These are phyloP conservation scores for Hyalella azteca DNA, from an alignment of 2,888 invertebrate species.

Conservation along the genomic window DNA sequence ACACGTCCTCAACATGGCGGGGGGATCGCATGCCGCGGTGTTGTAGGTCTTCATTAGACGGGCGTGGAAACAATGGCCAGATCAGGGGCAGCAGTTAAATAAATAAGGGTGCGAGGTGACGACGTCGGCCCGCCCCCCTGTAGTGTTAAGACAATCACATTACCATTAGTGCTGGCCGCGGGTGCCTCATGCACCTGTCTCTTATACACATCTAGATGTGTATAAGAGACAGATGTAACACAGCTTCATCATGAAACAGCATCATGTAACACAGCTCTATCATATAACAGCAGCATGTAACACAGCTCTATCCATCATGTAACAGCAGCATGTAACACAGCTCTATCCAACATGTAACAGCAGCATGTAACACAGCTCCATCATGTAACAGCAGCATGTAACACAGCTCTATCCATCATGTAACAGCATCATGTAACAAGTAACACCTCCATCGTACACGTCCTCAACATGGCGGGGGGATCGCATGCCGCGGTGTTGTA, in stretches of 20 bases:
- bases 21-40: background rate
- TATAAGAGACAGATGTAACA: no score
- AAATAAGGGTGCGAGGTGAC: conserved; percentile 22
- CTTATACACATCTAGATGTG: no score
- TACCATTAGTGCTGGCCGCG: conserved; percentile 17
- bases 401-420: background rate
- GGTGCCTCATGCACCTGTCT: no score
- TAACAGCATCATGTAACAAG: background rate
- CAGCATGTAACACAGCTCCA: background rate
- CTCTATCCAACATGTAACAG: background rate
- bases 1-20: background rate
- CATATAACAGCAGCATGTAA: background rate
- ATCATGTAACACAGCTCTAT: background rate
- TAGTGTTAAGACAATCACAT: conserved; percentile 27
- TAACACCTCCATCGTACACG: background rate
- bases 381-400: background rate
- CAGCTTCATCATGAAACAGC: background rate
- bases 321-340: background rate
- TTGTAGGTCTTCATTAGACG: conserved; percentile 5
- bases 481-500: background rate
- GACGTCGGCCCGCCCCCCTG: conserved; percentile 19
- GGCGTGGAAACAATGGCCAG: conserved; percentile 1
- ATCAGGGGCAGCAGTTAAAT: background rate
- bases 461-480: background rate
- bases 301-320: background rate